phyloP scores from a whole-genome alignment of 2,888 invertebrate genomes.

The Eristalis arbustorum region DNA sequence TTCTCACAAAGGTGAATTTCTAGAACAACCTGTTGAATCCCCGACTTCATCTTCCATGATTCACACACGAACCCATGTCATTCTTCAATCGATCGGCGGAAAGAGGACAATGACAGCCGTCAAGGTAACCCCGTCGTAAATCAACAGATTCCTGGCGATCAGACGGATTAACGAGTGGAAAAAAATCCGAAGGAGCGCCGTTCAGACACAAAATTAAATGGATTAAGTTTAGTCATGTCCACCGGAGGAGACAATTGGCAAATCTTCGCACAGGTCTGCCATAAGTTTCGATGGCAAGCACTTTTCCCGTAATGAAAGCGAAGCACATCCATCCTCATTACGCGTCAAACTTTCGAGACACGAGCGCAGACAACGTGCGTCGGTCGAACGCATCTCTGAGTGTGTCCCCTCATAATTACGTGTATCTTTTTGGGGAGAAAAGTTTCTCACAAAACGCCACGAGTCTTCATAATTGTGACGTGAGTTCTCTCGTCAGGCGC shows the following conservation, averaged over 20 bases:
- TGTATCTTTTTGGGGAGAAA: conserved; percentile 9
- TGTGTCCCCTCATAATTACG: conserved; percentile 10
- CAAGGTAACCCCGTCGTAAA: neutral
- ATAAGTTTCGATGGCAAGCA: neutral
- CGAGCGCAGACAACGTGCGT: neutral
- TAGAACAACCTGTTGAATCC: too few relatives aligned
- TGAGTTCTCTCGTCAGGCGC: conserved; percentile 18
- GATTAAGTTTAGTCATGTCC: neutral
- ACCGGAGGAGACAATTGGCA: neutral
- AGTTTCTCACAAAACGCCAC: conserved; percentile 12
- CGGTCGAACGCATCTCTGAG: neutral
- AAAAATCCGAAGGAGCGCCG: too few relatives aligned
- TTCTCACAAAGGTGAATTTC: too few relatives aligned
- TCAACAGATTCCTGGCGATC: neutral
- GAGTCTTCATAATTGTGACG: conserved; percentile 29
- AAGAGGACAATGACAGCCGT: too few relatives aligned
- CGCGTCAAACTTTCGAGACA: neutral
- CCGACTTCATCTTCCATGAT: too few relatives aligned
- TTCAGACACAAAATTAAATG: neutral
- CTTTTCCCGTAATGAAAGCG: conserved; percentile 7
- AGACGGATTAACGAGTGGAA: neutral
- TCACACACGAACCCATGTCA: too few relatives aligned
- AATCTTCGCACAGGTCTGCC: neutral
- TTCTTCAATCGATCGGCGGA: too few relatives aligned
- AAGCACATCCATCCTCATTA: conserved; percentile 12